A percentile compares a stretch with the other conserved stretches of the same genome.
These are phyloP conservation scores for Podocnemis expansa DNA, from an alignment of 2,113 vertebrate species.

Conservation along the genomic window DNA sequence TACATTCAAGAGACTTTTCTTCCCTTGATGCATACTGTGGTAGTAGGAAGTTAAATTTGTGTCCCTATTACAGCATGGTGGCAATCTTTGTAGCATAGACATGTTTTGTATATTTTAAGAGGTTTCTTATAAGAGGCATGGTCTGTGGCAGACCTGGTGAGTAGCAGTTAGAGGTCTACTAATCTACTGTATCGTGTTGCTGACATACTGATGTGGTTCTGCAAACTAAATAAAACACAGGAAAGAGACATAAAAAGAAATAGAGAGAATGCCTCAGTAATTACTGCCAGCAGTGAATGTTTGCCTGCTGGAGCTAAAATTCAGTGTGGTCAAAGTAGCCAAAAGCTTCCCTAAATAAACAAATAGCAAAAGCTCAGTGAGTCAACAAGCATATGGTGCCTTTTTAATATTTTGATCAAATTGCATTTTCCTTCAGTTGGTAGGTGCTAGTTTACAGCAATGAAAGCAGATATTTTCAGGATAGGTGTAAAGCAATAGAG, in stretches of 20 bases:
- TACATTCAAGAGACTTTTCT: background rate
- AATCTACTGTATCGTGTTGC: constrained; percentile 49
- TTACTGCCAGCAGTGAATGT: constrained; percentile 76
- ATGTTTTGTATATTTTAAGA: constrained; percentile 70
- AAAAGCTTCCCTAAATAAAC: constrained; percentile 53
- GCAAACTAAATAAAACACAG: constrained; percentile 78
- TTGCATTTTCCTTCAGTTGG: background rate
- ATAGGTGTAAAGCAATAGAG: background rate
- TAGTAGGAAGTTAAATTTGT: background rate
- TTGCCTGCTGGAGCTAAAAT: constrained; percentile 44
- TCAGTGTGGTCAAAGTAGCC: constrained; percentile 47
- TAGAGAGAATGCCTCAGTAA: constrained; percentile 73
- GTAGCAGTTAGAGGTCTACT: constrained; percentile 67
- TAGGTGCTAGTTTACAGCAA: background rate
- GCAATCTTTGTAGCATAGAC: background rate
- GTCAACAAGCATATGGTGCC: constrained; percentile 5
- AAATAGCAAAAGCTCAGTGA: constrained; percentile 44
- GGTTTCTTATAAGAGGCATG: constrained; percentile 56
- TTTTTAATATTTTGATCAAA: background rate
- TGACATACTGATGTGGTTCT: constrained; percentile 75
- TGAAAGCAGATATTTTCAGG: background rate
- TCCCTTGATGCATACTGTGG: background rate
- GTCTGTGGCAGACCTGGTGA: constrained; percentile 52
- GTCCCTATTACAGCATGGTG: background rate
- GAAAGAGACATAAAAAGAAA: constrained; percentile 72